phyloP scores from a whole-genome alignment of 2,797 vertebrate genomes.

The Rallus crepitans region DNA sequence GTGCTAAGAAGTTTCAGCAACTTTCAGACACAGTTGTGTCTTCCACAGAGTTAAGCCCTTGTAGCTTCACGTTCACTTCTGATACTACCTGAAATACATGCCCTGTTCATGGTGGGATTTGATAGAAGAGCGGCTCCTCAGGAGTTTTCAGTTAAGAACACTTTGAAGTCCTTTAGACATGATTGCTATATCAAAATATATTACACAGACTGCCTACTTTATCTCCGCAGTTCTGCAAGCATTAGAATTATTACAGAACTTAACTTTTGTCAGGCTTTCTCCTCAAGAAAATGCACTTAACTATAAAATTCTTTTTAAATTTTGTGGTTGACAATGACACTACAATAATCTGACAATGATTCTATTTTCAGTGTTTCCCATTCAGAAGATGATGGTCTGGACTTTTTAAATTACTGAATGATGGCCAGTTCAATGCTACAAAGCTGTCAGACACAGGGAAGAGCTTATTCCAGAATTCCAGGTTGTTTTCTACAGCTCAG shows the following conservation, averaged over 20 bases:
- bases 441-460: background rate
- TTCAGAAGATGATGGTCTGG: background rate
- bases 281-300: background rate
- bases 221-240: background rate
- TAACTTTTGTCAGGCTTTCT: background rate
- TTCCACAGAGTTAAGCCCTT: background rate
- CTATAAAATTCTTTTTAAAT: background rate
- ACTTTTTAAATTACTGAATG: background rate
- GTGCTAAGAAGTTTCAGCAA: background rate
- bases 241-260: background rate
- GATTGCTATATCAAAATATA: background rate
- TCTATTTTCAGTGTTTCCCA: background rate
- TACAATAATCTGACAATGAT: background rate
- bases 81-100: background rate
- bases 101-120: background rate
- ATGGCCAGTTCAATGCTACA: background rate
- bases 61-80: background rate
- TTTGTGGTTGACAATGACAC: background rate
- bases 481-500: background rate
- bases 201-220: background rate
- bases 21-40: background rate
- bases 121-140: background rate
- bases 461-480: background rate
- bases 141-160: background rate
- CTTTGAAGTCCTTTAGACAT: background rate